Evolutionary conservation across 92 coral and sea anemone genomes (phyloP), one percentile per base, ranked within the genome.

Genomic region (Heliopora coerulea): DNA sequence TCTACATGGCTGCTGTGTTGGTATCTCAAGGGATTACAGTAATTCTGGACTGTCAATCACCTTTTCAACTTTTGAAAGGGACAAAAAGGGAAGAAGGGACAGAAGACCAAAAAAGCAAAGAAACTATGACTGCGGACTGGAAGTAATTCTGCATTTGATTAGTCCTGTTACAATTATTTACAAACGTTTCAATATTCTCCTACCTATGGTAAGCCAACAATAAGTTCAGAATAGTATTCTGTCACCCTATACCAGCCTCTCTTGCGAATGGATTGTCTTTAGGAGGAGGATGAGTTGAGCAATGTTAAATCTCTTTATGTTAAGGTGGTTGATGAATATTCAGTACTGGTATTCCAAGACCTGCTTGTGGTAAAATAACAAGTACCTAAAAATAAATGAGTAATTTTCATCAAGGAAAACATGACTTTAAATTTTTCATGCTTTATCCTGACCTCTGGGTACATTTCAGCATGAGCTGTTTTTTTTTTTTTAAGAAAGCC

Each of bases 321-420:
- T 3, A 50, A 37, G 4, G 4, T 50, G 4, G 58, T 50, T 50
- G 26, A 28, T 25, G 14, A 32, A 61, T 6, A 25, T 0, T 32
- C 32, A 63, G 40, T 72, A 91, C 42, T 91, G 96, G 74, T 91
- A 91, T 42, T 91, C 97, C 48, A 91, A 87, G 52, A 91, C 83
- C 78, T 86, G 88, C 91, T 88, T 89, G 91, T 91, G 97, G 70
- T 91, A 91, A 78, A 91, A 91, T 15, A 91, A 89, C 18, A 91
- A 89, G 82, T 91, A 91, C 75, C 97, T 91, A 63, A 18, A 87
- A 68, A 19, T 20, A 58, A n/a, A n/a, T n/a, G n/a, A n/a, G n/a
- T n/a, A n/a, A n/a, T n/a, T n/a, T n/a, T n/a, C n/a, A n/a, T n/a
- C n/a, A n/a, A n/a, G n/a, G n/a, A n/a, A 7, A 24, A 24, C 9